A percentile compares a stretch with the other conserved stretches of the same genome.
Evolutionary conservation across 2,888 invertebrate genomes (phyloP).

Genomic region (Eugnorisma glareosa): DNA sequence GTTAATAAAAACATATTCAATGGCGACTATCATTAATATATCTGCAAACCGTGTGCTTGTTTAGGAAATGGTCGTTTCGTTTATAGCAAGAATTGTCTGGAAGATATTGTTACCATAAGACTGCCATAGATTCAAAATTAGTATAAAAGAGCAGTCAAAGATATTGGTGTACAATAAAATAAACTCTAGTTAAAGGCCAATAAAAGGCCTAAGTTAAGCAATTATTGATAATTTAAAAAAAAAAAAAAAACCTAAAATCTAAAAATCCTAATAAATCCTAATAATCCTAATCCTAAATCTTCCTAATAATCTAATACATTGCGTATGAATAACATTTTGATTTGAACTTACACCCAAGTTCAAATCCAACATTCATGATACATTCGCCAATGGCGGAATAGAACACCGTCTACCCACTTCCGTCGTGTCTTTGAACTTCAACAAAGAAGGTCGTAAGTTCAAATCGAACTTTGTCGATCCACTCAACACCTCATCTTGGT

Average conservation of each 20-base stretch:
- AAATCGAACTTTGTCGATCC: constrained; percentile 27
- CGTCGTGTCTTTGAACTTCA: constrained; percentile 35
- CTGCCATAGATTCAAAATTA: not conserved
- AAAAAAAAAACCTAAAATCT: too few relatives aligned
- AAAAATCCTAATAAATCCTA: too few relatives aligned
- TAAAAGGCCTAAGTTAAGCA: not conserved
- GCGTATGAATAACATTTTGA: constrained; percentile 11
- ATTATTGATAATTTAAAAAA: too few relatives aligned
- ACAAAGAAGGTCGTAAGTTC: constrained; percentile 53
- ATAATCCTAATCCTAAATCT: too few relatives aligned
- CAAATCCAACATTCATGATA: constrained; percentile 26
- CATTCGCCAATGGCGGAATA: constrained; percentile 19
- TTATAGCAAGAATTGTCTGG: not conserved
- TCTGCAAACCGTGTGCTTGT: not conserved
- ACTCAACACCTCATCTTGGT: constrained; percentile 33
- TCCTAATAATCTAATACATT: not conserved
- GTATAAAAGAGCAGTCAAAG: not conserved
- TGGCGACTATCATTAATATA: not conserved
- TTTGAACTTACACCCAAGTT: constrained; percentile 38
- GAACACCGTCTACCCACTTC: constrained; percentile 28
- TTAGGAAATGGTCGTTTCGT: not conserved
- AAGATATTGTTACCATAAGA: not conserved
- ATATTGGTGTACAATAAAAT: not conserved
- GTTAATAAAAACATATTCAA: not conserved
- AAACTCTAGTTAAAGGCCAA: not conserved